Evolutionary conservation across 2,113 vertebrate species (phyloP), one percentile per base, ranked within the genome.

Genomic region (Crocuta crocuta): DNA sequence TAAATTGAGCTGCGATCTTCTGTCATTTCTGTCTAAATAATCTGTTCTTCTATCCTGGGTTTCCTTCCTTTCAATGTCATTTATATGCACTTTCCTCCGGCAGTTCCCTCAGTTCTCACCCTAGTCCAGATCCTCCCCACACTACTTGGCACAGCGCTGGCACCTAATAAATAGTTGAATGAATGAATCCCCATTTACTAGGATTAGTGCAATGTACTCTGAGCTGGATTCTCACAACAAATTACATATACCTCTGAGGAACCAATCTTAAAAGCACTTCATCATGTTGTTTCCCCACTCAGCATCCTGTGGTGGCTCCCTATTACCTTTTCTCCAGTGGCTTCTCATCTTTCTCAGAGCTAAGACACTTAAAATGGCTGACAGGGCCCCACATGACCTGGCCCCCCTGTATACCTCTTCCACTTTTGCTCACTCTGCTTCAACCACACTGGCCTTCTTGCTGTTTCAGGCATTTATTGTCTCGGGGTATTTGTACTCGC

Each of bases 11-110:
- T 95, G 82, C 2, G 1, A 87, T 91, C 71, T 97, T 88, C 55
- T 95, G 48, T 95, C 87, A 91, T 92, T 97, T 97, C 80, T 92
- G 39, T 79, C 58, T 96, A 76, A 93, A 92, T 89, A 91, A 93
- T 94, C 81, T 87, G 55, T 63, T 73, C 66, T 89, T 96, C 63
- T 79, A 26, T 58, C 48, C 50, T 76, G 28, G 17, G 87, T 85
- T 90, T 89, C 79, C 91, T 96, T 93, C 86, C 24, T 43, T 97
- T 71, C 68, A 87, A 10, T 89, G 79, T 96, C 93, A 95, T 86
- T 90, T 90, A 55, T 76, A 68, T 94, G 97, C 63, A 73, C 74
- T 82, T 96, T 97, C 45, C 66, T 90, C 90, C 89, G 93, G 17
- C 80, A 94, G 4, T 84, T 94, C 24, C 53, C 55, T 68, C 76